Conservation (phyloP, 2,888 invertebrate species). For the Tribolium freemani region DNA sequence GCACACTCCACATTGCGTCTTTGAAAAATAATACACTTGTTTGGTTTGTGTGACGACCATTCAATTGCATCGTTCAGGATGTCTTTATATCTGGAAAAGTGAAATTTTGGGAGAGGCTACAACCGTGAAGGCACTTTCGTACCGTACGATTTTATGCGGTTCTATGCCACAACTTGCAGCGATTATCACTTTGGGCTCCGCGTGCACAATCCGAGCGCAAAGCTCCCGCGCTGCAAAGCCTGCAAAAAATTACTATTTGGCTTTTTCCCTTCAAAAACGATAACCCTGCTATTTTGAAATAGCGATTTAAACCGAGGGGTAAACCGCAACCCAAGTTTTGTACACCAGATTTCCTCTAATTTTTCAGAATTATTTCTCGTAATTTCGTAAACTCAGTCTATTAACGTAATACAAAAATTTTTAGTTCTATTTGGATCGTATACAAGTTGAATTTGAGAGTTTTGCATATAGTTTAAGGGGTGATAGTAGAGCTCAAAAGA, state of each 20-base stretch:
- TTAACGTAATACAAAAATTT: no score
- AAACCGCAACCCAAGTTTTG: no score
- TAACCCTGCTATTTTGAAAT: no score
- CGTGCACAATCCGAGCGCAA: slow-evolving; percentile 88
- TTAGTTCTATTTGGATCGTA: no score
- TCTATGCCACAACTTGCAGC: slow-evolving; percentile 94
- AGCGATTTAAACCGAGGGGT: no score
- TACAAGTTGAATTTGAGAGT: no score
- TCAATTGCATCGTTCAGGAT: slow-evolving; percentile 87
- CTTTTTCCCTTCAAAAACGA: slow-evolving; percentile 5
- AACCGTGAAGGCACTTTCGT: slow-evolving; percentile 35
- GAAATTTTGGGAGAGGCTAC: neutral
- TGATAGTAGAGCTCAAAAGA: no score
- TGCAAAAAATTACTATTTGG: slow-evolving; percentile 63
- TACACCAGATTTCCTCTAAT: no score
- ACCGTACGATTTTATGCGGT: slow-evolving; percentile 86
- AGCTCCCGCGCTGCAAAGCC: slow-evolving; percentile 93
- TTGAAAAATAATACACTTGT: slow-evolving; percentile 87
- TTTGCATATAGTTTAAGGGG: no score
- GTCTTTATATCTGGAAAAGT: slow-evolving; percentile 76
- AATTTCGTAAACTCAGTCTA: no score
- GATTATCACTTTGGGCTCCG: slow-evolving; percentile 89
- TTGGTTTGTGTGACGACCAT: slow-evolving; percentile 80
- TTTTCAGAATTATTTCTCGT: no score
- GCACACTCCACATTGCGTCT: slow-evolving; percentile 78